phyloP scores from a whole-genome alignment of 2,888 invertebrate genomes.

The Cremastinae sp. region DNA sequence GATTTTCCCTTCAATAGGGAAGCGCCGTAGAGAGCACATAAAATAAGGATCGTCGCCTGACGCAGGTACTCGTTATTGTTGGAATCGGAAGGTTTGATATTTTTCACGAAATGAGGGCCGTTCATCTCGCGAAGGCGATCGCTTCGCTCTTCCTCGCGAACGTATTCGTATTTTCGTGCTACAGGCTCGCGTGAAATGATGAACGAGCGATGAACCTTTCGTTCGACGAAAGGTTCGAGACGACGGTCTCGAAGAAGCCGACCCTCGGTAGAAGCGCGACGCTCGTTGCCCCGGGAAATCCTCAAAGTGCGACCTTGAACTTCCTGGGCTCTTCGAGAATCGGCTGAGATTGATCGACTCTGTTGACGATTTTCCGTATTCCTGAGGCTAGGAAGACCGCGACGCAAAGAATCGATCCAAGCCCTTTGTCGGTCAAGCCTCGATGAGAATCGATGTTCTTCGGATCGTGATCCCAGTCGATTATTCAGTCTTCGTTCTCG shows the following conservation, averaged over 20 bases:
- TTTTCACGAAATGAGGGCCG: conserved; percentile 30
- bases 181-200: conserved; percentile 19
- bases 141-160: neutral
- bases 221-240: conserved; percentile 8
- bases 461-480: neutral
- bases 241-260: neutral
- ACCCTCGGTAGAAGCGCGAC: neutral
- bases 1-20: conserved; percentile 70
- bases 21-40: conserved; percentile 72
- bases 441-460: neutral
- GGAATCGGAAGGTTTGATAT: conserved; percentile 13
- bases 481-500: conserved; percentile 25
- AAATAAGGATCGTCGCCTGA: conserved; percentile 68
- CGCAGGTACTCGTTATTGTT: conserved; percentile 66
- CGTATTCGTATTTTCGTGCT: conserved; percentile 12
- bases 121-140: conserved; percentile 4
- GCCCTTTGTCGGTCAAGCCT: neutral
- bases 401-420: conserved; percentile 46
- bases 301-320: neutral
- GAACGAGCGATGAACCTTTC: neutral
- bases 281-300: neutral
- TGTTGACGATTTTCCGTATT: neutral
- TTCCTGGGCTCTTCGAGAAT: neutral
- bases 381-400: conserved; percentile 9
- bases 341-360: neutral